Evolutionary conservation across 2,797 vertebrate species (phyloP).

Genomic region (Pangasius macronema): DNA sequence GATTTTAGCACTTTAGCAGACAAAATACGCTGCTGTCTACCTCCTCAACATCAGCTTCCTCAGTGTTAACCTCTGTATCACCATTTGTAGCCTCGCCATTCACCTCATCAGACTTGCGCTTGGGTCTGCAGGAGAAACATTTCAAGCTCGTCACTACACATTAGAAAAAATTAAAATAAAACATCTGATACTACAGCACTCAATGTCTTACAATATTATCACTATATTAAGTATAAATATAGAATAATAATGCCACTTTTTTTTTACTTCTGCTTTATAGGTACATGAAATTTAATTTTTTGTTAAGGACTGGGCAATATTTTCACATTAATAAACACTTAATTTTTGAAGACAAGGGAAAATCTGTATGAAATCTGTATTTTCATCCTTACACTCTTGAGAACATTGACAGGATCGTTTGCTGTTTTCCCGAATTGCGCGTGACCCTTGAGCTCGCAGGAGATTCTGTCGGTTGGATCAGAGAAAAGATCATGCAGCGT

Average conservation of each 20-base stretch:
- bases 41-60: slow-evolving; percentile 70
- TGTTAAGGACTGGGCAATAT: not conserved
- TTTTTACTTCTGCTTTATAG: not conserved
- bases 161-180: not conserved
- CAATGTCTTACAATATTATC: not conserved
- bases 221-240: not conserved
- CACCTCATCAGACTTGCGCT: slow-evolving; percentile 85
- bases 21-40: slow-evolving; percentile 29
- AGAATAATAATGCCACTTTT: not conserved
- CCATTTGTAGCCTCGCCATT: slow-evolving; percentile 74
- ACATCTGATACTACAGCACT: not conserved
- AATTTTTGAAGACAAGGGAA: not conserved
- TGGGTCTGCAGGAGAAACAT: slow-evolving; percentile 70
- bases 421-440: slow-evolving; percentile 86
- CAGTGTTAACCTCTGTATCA: slow-evolving; percentile 65
- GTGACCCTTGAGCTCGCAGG: slow-evolving; percentile 79
- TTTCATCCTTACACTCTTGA: slow-evolving; percentile 80
- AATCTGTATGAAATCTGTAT: not conserved
- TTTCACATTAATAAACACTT: not conserved
- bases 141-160: not conserved
- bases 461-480: slow-evolving; percentile 69
- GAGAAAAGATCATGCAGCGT: not conserved
- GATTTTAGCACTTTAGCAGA: not conserved
- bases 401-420: slow-evolving; percentile 83
- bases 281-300: not conserved